Evolutionary conservation across 2,797 vertebrate genomes (phyloP), one percentile per base, ranked within the genome.

Genomic region (Pangasius sanitwongsei): DNA sequence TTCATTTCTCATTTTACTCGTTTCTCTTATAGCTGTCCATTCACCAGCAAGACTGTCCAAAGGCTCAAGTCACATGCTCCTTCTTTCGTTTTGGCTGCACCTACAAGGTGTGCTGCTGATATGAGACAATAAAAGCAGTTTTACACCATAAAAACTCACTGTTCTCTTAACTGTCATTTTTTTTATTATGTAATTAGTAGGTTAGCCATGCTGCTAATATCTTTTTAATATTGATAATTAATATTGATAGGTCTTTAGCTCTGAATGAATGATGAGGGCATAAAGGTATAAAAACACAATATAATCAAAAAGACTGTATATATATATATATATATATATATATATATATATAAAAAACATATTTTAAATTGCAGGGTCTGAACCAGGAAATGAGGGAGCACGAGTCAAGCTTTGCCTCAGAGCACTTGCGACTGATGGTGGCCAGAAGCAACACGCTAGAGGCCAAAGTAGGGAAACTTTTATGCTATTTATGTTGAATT

Each of bases 1-100:
- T 70, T 55, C 13, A 25, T 0, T 25, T 18, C n/a, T 74, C 25
- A 18, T 86, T 37, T 44, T 78, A 37, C 87, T 88, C 57, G 86
- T 44, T 78, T 44, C 87, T 88, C 57, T 87, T 97, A 93, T 96
- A 99, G 98, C 96, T 99, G 93, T 96, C 97, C 93, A 97, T 93
- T 95, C 98, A 99, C 96, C 98, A 98, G 93, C 97, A 97, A 85
- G 97, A 99, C 94, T 99, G 98, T 96, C 98, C 98, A 93, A 99
- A 99, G 97, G 98, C 98, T 93, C 98, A 98, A 95, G 97, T 98
- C 94, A 97, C 95, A 95, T 99, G 98, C 94, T 97, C 96, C 93
- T 99, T 99, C 95, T 97, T 97, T 92, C 97, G 97, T 94, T 98
- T 97, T 89, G 98, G 98, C 95, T 99, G 98, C 96, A 95, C 94